Evolutionary conservation across 2,888 invertebrate genomes (phyloP).

Genomic region (Priocnemis perturbator): DNA sequence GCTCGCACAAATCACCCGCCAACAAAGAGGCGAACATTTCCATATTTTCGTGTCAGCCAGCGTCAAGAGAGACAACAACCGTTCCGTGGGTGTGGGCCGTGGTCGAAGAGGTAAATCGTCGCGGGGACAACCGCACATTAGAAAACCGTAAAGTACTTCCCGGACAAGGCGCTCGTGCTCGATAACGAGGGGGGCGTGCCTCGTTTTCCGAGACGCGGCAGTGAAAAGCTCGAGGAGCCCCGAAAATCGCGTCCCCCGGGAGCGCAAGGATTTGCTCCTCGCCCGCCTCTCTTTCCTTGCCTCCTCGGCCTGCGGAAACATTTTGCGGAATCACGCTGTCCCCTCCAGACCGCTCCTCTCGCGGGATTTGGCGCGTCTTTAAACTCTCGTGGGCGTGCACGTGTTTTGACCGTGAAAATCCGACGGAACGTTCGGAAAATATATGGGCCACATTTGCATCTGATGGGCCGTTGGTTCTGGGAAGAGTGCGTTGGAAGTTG

Average conservation of each 20-base stretch:
- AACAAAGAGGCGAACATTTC: too few species aligned
- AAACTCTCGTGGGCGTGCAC: conserved; percentile 13
- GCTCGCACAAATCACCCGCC: too few species aligned
- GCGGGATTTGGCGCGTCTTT: not conserved
- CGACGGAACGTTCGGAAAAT: too few species aligned
- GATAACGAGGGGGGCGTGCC: conserved; percentile 47
- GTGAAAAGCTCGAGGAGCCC: not conserved
- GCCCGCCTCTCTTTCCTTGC: conserved; percentile 12
- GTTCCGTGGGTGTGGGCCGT: too few species aligned
- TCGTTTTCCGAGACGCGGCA: conserved; percentile 37
- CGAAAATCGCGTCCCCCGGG: conserved; percentile 2
- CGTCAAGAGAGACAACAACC: too few species aligned
- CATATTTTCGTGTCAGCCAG: too few species aligned
- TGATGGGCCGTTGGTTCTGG: not conserved
- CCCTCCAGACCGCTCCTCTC: not conserved
- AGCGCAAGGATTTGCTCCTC: conserved; percentile 1
- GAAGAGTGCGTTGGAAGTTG: not conserved
- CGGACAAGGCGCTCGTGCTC: conserved; percentile 43
- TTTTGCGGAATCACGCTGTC: conserved; percentile 32
- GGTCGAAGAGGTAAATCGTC: not conserved
- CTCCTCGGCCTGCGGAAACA: conserved; percentile 22
- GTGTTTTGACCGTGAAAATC: not conserved
- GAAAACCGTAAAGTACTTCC: conserved; percentile 33
- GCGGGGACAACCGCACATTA: too few species aligned
- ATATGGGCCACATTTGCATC: not conserved